These are phyloP conservation scores for Aphaenogaster floridana DNA, from an alignment of 1,140 invertebrate species.

Conservation along the genomic window DNA sequence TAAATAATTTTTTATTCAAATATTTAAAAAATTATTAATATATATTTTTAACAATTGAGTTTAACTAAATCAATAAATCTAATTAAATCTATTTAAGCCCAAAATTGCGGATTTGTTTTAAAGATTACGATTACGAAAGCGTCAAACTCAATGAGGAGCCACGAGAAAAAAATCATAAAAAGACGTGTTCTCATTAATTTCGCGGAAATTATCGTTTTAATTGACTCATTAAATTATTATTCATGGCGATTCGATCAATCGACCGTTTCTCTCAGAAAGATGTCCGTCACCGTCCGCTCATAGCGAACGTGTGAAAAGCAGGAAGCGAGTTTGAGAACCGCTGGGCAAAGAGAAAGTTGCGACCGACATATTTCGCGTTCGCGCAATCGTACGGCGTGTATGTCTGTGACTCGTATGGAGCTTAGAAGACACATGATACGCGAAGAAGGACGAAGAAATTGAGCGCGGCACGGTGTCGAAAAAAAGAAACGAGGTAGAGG, in stretches of 20 bases:
- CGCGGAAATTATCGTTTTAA: slow-evolving; percentile 28
- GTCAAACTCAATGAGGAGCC: background rate
- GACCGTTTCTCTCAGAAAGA: background rate
- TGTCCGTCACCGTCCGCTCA: background rate
- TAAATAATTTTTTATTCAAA: background rate
- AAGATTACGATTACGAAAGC: background rate
- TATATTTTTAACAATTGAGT: background rate
- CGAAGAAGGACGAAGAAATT: slow-evolving; percentile 25
- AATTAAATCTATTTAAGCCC: too few species aligned
- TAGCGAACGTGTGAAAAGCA: slow-evolving; percentile 74
- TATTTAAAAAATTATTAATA: background rate
- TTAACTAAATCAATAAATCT: too few species aligned
- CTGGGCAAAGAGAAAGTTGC: slow-evolving; percentile 85
- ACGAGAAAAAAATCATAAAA: background rate
- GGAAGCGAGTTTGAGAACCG: slow-evolving; percentile 85
- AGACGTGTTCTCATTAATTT: background rate
- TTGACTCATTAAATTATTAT: slow-evolving; percentile 21
- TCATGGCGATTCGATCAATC: background rate
- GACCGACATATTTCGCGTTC: slow-evolving; percentile 86
- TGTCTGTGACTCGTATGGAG: slow-evolving; percentile 29
- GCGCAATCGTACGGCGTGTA: slow-evolving; percentile 71
- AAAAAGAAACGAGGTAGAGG: slow-evolving; percentile 5
- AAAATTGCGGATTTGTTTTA: background rate
- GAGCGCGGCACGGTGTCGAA: background rate
- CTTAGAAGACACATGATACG: slow-evolving; percentile 59